Percentiles rank a stretch among this genome's conserved stretches.
Conservation (phyloP, 2,888 invertebrate genomes). For the Halictus quadricinctus region DNA sequence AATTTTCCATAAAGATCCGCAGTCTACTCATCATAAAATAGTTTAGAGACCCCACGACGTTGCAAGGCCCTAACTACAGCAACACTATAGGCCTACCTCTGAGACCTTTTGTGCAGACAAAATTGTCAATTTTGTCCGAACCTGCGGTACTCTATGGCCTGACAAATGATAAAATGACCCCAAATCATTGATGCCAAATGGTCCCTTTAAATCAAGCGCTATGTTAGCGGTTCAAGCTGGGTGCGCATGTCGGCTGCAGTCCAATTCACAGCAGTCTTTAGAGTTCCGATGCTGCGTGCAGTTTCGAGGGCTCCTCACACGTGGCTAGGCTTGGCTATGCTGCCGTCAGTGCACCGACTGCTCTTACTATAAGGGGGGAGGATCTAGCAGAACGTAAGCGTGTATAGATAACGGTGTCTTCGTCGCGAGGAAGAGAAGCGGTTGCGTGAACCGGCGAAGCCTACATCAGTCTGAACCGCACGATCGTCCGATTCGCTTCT, state of each 20-base stretch:
- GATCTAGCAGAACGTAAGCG: conserved; percentile 55
- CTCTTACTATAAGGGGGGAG: conserved; percentile 49
- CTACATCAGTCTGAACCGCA: conserved; percentile 1
- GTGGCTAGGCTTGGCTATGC: conserved; percentile 44
- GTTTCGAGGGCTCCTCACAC: conserved; percentile 47
- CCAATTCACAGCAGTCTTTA: conserved; percentile 27
- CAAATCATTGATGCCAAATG: background rate
- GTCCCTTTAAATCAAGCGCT: background rate
- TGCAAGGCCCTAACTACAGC: no score
- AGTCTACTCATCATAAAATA: no score
- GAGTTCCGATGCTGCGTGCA: conserved; percentile 6
- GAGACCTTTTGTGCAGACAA: no score
- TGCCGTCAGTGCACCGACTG: conserved; percentile 11
- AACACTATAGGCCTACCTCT: no score
- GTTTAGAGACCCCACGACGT: no score
- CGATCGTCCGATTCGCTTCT: background rate
- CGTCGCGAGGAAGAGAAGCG: conserved; percentile 24
- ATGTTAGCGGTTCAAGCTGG: no score
- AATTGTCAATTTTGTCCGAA: no score
- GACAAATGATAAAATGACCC: no score
- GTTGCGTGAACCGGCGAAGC: conserved; percentile 14
- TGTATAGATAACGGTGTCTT: conserved; percentile 69
- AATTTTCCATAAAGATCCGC: no score
- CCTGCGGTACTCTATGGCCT: no score
- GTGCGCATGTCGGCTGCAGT: conserved; percentile 21